Base-by-base conservation (phyloP, 64 coral and sea anemone species). In the Astreopora myriophthalma region DNA sequence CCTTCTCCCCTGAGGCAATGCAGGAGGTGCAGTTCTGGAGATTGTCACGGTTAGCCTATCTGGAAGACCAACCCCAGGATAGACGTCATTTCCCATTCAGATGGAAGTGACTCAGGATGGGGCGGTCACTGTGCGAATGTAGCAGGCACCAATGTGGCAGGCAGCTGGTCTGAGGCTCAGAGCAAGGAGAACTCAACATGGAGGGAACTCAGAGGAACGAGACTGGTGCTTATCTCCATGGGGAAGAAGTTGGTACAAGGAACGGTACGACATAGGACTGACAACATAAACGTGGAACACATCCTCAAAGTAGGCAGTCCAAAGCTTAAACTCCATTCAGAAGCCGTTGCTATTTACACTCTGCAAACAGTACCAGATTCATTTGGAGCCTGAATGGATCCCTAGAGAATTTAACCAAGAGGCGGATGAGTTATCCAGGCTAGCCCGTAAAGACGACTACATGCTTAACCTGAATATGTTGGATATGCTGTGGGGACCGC, bases 21-120 rank as follows among this genome's bases (percentile, higher is more conserved):
- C 33, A 84, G 86, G 92, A 55, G 20, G 31, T 25, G 71, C 32
- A 88, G 80, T 57, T 52, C 86, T 79, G 26, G 22, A 9, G 69
- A 73, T 25, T 88, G 64, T 38, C 79, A 62, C 68, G 83, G 83
- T 38, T 27, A 70, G 17, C 83, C 64, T 26, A 86, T 86, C 6
- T 70, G 83, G 83, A 12, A n/a, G 5, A 9, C 60, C 20, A 27
- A 22, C 30, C 82, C 63, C 11, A 24, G 10, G 32, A 68, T 85
- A 37, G 81, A 85, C 16, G 30, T 85, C 30, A 35, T 40, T 3
- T 37, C 81, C 12, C 68, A 85, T 35, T 85, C 81, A 37, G 58
- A 85, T 86, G 83, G 35, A 0, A 83, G 79, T 33, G 52, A 67
- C 24, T 9, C n/a, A 27, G 84, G 66, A 46, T 87, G 82, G 61